Base-by-base conservation (phyloP, 1,140 invertebrate species). In the Phocides pigmalion region DNA sequence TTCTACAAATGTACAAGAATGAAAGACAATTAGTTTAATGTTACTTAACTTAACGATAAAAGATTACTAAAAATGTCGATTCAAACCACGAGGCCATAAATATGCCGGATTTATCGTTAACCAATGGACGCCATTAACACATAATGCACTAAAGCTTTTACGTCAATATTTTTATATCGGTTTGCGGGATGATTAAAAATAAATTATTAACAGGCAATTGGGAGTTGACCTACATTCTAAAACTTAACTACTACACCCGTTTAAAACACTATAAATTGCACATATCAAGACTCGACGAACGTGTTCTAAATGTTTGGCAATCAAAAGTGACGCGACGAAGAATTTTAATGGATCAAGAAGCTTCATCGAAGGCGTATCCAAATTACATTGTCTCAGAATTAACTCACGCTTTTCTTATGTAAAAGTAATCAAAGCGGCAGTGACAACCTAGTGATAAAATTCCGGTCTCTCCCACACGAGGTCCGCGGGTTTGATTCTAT, bases 351-450 rank as follows among this genome's bases (percentile, higher is more conserved):
- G 54, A 64, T 46, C 50, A 54, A 19, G 49, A 46, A 56, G 39
- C 51, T 64, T 68, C 70, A 70, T 77, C 53, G 44, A 46, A 64
- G 59, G 67, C 54, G 11, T 54, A 69, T 73, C 37, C 66, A 68
- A 70, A 69, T 68, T 64, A 71, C 49, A 56, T 51, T 67, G 58
- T 59, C 32, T 2, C 32, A 2, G n/a, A 28, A 28, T 28, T 8
- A 8, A 28, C 25, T 28, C 25, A 28, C 2, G 2, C 25, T 28
- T 28, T 28, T 2, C n/a, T n/a, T n/a, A n/a, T n/a, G n/a, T n/a
- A n/a, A n/a, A n/a, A n/a, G n/a, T n/a, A n/a, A n/a, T n/a, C n/a
- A n/a, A n/a, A n/a, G n/a, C n/a, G n/a, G n/a, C n/a, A n/a, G n/a
- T n/a, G n/a, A n/a, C n/a, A n/a, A n/a, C n/a, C n/a, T n/a, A n/a